Percentiles rank a stretch among this genome's conserved stretches.
These are phyloP conservation scores for Pampus argenteus DNA, from an alignment of 2,797 vertebrate genomes.

Conservation along the genomic window DNA sequence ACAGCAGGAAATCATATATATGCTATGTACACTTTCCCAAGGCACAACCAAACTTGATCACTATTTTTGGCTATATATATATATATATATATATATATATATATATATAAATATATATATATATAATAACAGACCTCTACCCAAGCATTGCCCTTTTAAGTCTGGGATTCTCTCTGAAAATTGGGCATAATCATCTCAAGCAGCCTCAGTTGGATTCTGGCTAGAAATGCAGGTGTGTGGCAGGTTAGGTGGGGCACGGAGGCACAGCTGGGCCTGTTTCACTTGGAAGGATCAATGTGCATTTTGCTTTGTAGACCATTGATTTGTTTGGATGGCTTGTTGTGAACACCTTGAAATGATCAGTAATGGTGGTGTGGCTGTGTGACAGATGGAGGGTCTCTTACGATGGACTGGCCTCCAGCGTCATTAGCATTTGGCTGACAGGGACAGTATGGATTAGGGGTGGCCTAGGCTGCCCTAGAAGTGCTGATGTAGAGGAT, in stretches of 20 bases:
- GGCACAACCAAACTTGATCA: background rate
- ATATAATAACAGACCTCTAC: too few species aligned
- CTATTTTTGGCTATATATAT: too few species aligned
- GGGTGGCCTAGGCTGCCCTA: constrained; percentile 40
- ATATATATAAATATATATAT: too few species aligned
- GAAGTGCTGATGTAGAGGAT: constrained; percentile 65
- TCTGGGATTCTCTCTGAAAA: constrained; percentile 2
- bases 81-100: too few species aligned
- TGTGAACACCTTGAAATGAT: background rate
- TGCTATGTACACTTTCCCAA: background rate
- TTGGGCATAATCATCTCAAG: background rate
- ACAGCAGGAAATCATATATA: background rate
- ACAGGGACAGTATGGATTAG: constrained; percentile 72
- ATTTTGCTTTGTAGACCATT: background rate
- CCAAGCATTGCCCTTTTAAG: background rate
- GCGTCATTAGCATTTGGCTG: constrained; percentile 79
- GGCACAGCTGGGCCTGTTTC: background rate
- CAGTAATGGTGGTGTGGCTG: background rate
- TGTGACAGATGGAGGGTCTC: constrained; percentile 36
- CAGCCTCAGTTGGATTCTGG: background rate
- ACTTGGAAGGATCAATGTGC: background rate
- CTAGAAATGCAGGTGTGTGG: background rate
- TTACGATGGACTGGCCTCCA: constrained; percentile 31
- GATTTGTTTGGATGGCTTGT: constrained; percentile 15
- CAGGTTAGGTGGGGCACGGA: fast-evolving